Evolutionary conservation across 2,113 vertebrate genomes (phyloP), one percentile per base, ranked within the genome.

Genomic region (Brachirus orientalis): DNA sequence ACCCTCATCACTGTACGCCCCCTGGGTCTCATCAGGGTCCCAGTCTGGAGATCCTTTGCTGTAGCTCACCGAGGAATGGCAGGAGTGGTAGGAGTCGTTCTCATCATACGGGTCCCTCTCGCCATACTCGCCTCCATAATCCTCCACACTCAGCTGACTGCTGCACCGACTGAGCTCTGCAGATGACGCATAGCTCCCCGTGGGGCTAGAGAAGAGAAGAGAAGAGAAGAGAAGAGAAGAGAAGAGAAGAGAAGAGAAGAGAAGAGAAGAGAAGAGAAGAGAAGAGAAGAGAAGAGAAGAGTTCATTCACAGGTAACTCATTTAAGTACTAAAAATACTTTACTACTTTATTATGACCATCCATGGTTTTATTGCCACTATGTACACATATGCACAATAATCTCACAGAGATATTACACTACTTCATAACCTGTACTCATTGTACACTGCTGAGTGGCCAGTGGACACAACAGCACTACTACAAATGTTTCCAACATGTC

Each of bases 11-110:
- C 95, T 95, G 69, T 97, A 96, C 0, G 87, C 94, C 16, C 94
- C 93, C 60, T 94, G 92, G 14, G 94, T 94, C 60, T 96, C 95
- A 0, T 97, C 95, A 1, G 94, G 94, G 69, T 96, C 97, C 97
- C 96, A 99, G 84, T 88, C 95, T 0, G 96, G 95, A 0, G 97
- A 97, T 82, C 96, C 96, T 88, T 98, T 98, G 79, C 82, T 95
- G 87, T 94, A 98, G 92, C 96, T 97, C 57, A 99, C 97, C 0
- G 97, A 98, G 75, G 96, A 98, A 86, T 99, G 97, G 90, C 97
- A 99, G 63, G 97, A 98, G 89, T 98, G 97, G 90, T 99, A 99
- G 13, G 96, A 99, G 83, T 99, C 96, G 0, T 94, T 94, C 68
- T 99, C 97, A 0, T 96, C 95, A 0, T 98, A 98, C 22, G 95